Conservation (phyloP, 2,888 invertebrate species). For the Sinohyriopsis cumingii region DNA sequence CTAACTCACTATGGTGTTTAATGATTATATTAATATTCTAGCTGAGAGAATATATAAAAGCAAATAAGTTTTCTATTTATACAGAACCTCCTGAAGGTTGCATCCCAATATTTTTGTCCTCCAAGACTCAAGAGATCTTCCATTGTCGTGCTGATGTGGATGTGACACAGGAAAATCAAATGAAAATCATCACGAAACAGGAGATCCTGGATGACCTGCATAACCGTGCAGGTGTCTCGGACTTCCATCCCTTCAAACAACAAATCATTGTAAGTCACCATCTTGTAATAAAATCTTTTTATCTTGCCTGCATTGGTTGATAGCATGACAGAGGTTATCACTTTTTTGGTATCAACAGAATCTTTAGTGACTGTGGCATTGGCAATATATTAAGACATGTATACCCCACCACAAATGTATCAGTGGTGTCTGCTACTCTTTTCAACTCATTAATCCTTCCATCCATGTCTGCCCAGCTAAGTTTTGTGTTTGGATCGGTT, state of each 20-base stretch:
- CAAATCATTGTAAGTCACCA: conserved; percentile 59
- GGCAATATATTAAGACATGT: no score
- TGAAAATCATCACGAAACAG: conserved; percentile 66
- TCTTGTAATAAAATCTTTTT: background rate
- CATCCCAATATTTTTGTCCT: conserved; percentile 67
- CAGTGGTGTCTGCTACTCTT: no score
- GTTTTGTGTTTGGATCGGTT: no score
- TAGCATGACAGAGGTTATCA: conserved; percentile 36
- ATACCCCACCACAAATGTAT: no score
- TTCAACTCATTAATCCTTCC: no score
- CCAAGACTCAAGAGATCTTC: conserved; percentile 70
- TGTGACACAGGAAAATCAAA: conserved; percentile 66
- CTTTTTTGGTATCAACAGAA: no score
- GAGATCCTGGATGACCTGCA: conserved; percentile 68
- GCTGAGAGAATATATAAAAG: no score
- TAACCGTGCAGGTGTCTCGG: conserved; percentile 69
- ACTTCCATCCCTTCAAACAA: conserved; percentile 69
- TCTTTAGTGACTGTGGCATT: no score
- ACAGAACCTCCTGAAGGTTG: conserved; percentile 66
- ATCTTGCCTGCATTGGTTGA: no score
- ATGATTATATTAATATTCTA: no score
- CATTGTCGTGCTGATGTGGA: conserved; percentile 65
- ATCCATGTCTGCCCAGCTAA: no score
- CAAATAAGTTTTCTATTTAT: background rate
- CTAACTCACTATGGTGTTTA: no score